Percentiles rank a stretch among this genome's conserved stretches.
Evolutionary conservation across 2,113 vertebrate genomes (phyloP).

Genomic region (Propithecus coquereli): DNA sequence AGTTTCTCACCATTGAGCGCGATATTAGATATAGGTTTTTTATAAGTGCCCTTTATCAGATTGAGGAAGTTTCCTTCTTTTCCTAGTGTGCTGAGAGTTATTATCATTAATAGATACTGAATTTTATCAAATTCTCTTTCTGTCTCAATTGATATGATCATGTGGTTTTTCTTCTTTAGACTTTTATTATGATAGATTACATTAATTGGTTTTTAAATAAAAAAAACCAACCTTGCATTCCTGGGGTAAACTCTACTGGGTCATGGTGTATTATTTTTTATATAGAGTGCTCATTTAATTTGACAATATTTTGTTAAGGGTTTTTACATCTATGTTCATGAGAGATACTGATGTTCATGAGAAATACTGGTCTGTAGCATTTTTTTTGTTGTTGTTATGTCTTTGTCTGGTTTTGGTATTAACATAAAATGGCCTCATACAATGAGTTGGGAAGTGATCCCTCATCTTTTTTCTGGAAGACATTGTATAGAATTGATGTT

Average conservation of each 20-base stretch:
- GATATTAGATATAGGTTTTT: not conserved
- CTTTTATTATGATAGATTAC: not conserved
- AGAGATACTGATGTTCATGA: not conserved
- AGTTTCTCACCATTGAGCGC: not conserved
- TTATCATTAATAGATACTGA: not conserved
- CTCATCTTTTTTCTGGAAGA: not conserved
- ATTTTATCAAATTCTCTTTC: not conserved
- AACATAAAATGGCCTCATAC: not conserved
- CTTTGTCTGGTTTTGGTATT: not conserved
- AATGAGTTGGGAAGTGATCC: not conserved
- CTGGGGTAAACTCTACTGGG: not conserved
- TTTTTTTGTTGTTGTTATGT: not conserved
- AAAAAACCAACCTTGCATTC: not conserved
- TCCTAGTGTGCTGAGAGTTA: not conserved
- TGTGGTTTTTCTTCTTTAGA: not conserved
- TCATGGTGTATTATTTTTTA: not conserved
- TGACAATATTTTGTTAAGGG: not conserved
- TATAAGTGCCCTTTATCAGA: not conserved
- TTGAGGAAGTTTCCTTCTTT: not conserved
- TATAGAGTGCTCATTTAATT: not conserved
- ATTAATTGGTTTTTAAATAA: constrained; percentile 26
- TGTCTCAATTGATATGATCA: not conserved
- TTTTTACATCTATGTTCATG: not conserved
- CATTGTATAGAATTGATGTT: not conserved
- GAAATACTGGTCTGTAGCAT: not conserved